phyloP scores from a whole-genome alignment of 2,797 vertebrate species.

The Setipinna tenuifilis region DNA sequence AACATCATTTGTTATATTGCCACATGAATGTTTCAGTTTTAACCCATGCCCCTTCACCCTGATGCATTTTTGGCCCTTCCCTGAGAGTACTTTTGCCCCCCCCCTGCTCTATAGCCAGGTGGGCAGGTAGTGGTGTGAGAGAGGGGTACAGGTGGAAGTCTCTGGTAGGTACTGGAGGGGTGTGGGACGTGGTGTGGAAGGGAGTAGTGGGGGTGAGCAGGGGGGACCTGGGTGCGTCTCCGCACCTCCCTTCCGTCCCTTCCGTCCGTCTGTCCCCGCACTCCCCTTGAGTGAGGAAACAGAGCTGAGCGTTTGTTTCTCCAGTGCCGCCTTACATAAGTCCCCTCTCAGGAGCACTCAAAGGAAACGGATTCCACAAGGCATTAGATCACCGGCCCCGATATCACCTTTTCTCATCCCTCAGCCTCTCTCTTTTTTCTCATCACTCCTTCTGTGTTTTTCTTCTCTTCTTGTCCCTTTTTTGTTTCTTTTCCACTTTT shows the following conservation, averaged over 20 bases:
- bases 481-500: background rate
- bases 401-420: conserved; percentile 38
- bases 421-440: background rate
- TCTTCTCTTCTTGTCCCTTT: background rate
- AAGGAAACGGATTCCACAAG: conserved; percentile 51
- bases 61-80: too few relatives aligned
- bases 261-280: too few relatives aligned
- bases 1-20: too few relatives aligned
- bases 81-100: too few relatives aligned
- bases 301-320: conserved; percentile 41
- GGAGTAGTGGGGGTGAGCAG: background rate
- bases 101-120: too few relatives aligned
- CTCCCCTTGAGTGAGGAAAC: conserved; percentile 47
- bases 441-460: background rate
- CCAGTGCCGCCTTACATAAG: conserved; percentile 4
- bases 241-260: background rate
- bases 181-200: too few relatives aligned
- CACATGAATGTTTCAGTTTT: too few relatives aligned
- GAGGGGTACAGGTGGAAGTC: too few relatives aligned
- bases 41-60: too few relatives aligned
- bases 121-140: too few relatives aligned
- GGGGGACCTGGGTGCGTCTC: background rate
- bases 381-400: conserved; percentile 56
- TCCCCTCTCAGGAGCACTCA: background rate
- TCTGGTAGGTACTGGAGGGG: too few relatives aligned